A percentile compares a stretch with the other conserved stretches of the same genome.
These are phyloP conservation scores for Tachyglossus aculeatus DNA, from an alignment of 2,797 vertebrate genomes.

Conservation along the genomic window DNA sequence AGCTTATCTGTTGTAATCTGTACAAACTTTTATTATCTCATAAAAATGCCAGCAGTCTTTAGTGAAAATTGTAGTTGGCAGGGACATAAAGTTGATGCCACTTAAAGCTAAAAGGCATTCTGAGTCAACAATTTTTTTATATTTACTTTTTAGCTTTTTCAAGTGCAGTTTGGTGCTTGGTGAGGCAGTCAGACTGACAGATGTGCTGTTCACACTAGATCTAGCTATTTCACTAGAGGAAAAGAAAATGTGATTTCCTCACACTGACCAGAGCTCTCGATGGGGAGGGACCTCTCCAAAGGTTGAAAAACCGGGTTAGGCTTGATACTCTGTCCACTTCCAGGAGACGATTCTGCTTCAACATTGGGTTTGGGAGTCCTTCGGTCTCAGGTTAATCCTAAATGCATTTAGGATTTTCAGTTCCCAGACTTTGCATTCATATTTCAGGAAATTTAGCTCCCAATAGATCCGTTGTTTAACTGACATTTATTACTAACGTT, in stretches of 20 bases:
- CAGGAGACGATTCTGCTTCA: too few relatives aligned
- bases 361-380: too few relatives aligned
- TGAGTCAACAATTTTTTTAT: conserved; percentile 12
- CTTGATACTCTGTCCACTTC: neutral
- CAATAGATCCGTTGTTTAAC: too few relatives aligned
- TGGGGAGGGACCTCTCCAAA: too few relatives aligned
- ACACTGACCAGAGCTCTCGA: too few relatives aligned
- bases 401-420: too few relatives aligned
- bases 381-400: too few relatives aligned
- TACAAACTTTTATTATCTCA: conserved; percentile 38
- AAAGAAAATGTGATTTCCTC: too few relatives aligned
- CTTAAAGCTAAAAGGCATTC: conserved; percentile 26
- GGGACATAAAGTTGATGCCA: conserved; percentile 46
- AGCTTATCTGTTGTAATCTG: conserved; percentile 44
- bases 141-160: conserved; percentile 11
- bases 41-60: conserved; percentile 42
- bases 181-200: conserved; percentile 38
- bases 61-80: conserved; percentile 49
- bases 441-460: too few relatives aligned
- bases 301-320: neutral
- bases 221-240: too few relatives aligned
- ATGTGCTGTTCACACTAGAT: conserved; percentile 25
- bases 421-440: too few relatives aligned
- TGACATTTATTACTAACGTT: too few relatives aligned
- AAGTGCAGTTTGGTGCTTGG: conserved; percentile 32